Conservation (phyloP, 2,113 vertebrate genomes). For the Pseudonaja textilis region DNA sequence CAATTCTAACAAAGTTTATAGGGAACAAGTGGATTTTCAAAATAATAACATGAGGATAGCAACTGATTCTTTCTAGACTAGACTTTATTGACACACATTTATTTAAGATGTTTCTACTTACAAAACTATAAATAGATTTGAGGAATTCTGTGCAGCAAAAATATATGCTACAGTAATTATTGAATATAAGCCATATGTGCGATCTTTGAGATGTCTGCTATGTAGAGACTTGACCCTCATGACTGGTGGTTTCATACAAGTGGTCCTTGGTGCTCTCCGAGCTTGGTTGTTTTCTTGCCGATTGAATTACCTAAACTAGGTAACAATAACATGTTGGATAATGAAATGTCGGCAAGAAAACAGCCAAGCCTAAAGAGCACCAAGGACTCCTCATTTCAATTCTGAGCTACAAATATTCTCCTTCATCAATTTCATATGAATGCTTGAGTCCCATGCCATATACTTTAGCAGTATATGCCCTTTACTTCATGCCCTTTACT, state of each 20-base stretch:
- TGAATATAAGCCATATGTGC: slow-evolving; percentile 56
- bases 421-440: neutral
- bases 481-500: neutral
- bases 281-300: neutral
- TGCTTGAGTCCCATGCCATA: neutral
- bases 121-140: slow-evolving; percentile 58
- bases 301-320: neutral
- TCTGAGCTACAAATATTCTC: neutral
- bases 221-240: neutral
- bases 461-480: neutral
- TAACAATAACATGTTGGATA: neutral
- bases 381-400: neutral
- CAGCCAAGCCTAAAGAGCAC: neutral
- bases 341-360: neutral
- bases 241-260: neutral
- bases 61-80: slow-evolving; percentile 42
- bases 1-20: neutral
- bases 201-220: neutral
- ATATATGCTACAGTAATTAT: slow-evolving; percentile 62
- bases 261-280: neutral
- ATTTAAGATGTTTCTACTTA: slow-evolving; percentile 64
- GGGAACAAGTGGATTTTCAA: neutral
- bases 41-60: slow-evolving; percentile 19
- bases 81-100: slow-evolving; percentile 50
- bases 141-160: slow-evolving; percentile 60